These are phyloP conservation scores for Rhopalosiphum padi DNA, from an alignment of 1,140 invertebrate species.

Conservation along the genomic window DNA sequence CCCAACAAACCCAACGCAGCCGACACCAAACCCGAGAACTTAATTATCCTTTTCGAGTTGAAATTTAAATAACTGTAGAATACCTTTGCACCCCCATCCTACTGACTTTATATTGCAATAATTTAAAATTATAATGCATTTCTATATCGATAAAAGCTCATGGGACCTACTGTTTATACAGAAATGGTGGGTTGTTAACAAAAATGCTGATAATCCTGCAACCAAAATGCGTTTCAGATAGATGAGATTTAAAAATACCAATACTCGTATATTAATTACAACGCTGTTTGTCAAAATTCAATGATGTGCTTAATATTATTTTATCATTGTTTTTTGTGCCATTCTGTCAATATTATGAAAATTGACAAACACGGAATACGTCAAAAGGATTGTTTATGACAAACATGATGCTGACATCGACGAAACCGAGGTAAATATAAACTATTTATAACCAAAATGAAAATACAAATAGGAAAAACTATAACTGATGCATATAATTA, in stretches of 20 bases:
- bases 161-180: conserved; percentile 8
- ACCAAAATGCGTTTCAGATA: not conserved
- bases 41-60: conserved; percentile 51
- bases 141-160: conserved; percentile 30
- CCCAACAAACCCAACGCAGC: not conserved
- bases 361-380: not conserved
- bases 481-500: not conserved
- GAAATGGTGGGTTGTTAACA: not conserved
- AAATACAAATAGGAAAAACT: not conserved
- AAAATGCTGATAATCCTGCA: not conserved
- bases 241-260: not conserved
- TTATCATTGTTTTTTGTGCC: conserved; percentile 3
- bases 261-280: not conserved
- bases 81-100: not conserved
- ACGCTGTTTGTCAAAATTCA: not conserved
- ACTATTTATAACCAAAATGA: not conserved
- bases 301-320: not conserved
- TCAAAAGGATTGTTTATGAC: not conserved
- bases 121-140: conserved; percentile 31
- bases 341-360: conserved; percentile 40
- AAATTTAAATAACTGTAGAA: conserved; percentile 46
- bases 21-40: conserved; percentile 34
- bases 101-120: not conserved
- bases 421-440: not conserved
- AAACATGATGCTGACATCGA: not conserved